Evolutionary conservation across 2,113 vertebrate species (phyloP).

Genomic region (Strigops habroptila): DNA sequence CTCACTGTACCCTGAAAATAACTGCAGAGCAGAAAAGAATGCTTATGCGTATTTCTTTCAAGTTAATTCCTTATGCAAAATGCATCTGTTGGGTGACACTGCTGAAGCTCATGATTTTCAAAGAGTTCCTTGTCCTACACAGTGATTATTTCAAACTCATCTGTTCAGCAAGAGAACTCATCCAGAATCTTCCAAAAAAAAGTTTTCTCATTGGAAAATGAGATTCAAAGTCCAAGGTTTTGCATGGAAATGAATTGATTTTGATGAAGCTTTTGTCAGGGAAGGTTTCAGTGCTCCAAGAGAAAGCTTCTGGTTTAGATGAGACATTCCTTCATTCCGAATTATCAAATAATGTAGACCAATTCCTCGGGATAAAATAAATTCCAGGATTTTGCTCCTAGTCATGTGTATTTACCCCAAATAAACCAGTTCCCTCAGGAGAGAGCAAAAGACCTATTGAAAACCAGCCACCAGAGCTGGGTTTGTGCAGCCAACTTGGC

Average conservation of each 20-base stretch:
- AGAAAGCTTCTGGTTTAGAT: not conserved
- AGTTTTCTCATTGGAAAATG: not conserved
- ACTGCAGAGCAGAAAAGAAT: not conserved
- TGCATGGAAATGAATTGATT: not conserved
- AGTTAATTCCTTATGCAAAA: constrained; percentile 16
- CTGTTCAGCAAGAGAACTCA: not conserved
- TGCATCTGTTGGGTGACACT: constrained; percentile 11
- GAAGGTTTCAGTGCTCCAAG: not conserved
- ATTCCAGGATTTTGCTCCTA: not conserved
- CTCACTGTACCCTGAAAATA: constrained; percentile 2
- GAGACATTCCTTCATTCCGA: not conserved
- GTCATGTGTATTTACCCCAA: not conserved
- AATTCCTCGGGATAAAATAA: not conserved
- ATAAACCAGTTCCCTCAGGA: not conserved
- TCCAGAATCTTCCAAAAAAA: constrained; percentile 7
- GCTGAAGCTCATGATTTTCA: constrained; percentile 13
- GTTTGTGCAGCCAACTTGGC: not conserved
- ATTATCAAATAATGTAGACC: not conserved
- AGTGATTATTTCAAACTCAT: not conserved
- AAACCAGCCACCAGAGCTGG: not conserved
- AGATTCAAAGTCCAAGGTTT: not conserved
- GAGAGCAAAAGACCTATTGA: not conserved
- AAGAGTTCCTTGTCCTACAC: not conserved
- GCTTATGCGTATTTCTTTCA: not conserved
- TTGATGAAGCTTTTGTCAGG: not conserved